phyloP scores from a whole-genome alignment of 2,888 invertebrate genomes.

The Lochmaea crataegi region DNA sequence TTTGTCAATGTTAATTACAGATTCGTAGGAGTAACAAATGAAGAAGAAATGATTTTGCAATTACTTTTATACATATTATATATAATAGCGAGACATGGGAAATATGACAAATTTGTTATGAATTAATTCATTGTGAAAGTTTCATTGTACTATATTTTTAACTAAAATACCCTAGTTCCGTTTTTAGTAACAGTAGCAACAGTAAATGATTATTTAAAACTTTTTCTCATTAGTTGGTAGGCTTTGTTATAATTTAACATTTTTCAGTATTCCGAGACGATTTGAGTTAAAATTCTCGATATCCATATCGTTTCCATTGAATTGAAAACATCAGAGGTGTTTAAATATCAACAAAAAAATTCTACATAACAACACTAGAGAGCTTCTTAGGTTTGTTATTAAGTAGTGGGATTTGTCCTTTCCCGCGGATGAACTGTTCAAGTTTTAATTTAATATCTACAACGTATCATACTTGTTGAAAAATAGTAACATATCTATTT shows the following conservation, averaged over 20 bases:
- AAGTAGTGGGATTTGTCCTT: no score
- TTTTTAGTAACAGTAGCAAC: not conserved
- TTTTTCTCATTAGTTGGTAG: not conserved
- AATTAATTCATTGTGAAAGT: constrained; percentile 16
- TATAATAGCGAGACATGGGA: constrained; percentile 25
- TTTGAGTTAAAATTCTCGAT: no score
- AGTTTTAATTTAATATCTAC: no score
- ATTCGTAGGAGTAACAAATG: constrained; percentile 15
- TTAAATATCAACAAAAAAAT: no score
- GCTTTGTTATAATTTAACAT: not conserved
- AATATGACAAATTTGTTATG: constrained; percentile 26
- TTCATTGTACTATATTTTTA: constrained; percentile 17
- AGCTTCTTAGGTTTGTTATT: no score
- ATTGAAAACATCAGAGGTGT: no score
- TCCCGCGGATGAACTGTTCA: no score
- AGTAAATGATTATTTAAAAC: not conserved
- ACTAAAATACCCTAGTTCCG: not conserved
- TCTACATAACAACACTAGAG: no score
- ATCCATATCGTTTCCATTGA: no score
- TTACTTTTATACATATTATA: constrained; percentile 24
- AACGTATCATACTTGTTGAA: no score
- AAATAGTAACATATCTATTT: no score
- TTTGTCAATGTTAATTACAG: constrained; percentile 35
- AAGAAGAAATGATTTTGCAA: constrained; percentile 23
- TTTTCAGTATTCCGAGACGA: no score